Base-by-base conservation (phyloP, 2,797 vertebrate genomes). In the Rhynchotus rufescens region DNA sequence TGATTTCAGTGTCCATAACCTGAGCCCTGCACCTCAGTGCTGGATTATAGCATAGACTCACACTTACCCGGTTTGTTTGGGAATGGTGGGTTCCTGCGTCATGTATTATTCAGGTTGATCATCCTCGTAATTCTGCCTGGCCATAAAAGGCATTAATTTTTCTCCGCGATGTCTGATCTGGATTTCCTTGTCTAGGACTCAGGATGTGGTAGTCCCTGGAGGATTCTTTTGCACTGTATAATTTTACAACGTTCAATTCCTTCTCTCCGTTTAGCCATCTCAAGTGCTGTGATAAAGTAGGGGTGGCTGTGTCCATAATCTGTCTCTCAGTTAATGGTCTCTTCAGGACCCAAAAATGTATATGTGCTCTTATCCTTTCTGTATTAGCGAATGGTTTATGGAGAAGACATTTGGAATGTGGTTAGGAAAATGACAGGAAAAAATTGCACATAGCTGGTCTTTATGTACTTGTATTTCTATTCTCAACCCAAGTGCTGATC, bases 141-240 rank as follows among this genome's bases (percentile, higher is more conserved):
- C 22, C 78, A 78, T 79, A 32, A 91, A 84, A 75, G 54, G 20
- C 38, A 36, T 78, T 45, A 38, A 12, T 21, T 56, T 89, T 32
- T 88, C 89, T 10, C 77, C 34, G 34, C 9, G 21, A 34, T 73
- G 67, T 10, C 38, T 91, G 62, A 25, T 15, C 56, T 89, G 60
- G 47, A 81, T 91, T 94, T 92, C 67, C 59, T 83, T 74, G 40
- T 92, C 68, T 80, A 44, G 67, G 65, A 34, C 66, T 89, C 85
- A 68, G 80, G 80, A 92, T 78, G 75, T 77, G 4, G 1, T 84
- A 84, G 72, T 86, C 83, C 91, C 81, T 56, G 23, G 88, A 84
- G 83, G 84, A 69, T 88, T 91, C 20, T 82, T 80, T 59, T 75
- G 42, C 42, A 73, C 56, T 3, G 3, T 76, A 25, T 76, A 81